Evolutionary conservation across 2,113 vertebrate genomes (phyloP).

Genomic region (Chaenocephalus aceratus): DNA sequence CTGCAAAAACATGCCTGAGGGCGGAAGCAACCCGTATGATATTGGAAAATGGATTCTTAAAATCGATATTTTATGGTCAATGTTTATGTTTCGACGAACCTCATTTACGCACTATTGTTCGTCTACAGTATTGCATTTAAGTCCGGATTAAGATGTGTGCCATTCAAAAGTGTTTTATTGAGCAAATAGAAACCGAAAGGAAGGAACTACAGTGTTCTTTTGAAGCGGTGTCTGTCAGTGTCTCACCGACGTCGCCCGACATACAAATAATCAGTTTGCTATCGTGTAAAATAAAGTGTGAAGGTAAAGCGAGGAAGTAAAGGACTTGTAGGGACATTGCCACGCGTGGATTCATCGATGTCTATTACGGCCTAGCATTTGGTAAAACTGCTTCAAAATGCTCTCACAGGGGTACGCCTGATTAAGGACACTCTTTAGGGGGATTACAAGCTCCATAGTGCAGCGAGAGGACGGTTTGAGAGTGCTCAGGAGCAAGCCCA

Average conservation of each 20-base stretch:
- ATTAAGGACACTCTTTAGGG: conserved; percentile 26
- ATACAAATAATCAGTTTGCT: not conserved
- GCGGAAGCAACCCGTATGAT: not conserved
- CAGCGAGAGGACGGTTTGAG: conserved; percentile 13
- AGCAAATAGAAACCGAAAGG: not conserved
- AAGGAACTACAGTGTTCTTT: no score
- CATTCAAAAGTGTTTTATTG: not conserved
- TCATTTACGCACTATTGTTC: not conserved
- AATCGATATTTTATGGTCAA: not conserved
- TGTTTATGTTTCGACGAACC: not conserved
- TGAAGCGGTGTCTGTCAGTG: no score
- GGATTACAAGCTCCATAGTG: conserved; percentile 24
- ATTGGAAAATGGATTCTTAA: not conserved
- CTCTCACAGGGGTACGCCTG: conserved; percentile 5
- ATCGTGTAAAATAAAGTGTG: not conserved
- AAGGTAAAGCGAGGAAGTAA: no score
- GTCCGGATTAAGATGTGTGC: not conserved
- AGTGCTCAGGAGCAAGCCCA: not conserved
- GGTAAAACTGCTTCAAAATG: not conserved
- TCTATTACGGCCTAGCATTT: not conserved
- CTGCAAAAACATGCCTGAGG: not conserved
- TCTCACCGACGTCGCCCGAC: not conserved
- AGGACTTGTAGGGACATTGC: no score
- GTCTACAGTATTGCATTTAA: not conserved
- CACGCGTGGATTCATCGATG: no score